Evolutionary conservation across 2,113 vertebrate species (phyloP), one percentile per base, ranked within the genome.

Genomic region (Grus americana): DNA sequence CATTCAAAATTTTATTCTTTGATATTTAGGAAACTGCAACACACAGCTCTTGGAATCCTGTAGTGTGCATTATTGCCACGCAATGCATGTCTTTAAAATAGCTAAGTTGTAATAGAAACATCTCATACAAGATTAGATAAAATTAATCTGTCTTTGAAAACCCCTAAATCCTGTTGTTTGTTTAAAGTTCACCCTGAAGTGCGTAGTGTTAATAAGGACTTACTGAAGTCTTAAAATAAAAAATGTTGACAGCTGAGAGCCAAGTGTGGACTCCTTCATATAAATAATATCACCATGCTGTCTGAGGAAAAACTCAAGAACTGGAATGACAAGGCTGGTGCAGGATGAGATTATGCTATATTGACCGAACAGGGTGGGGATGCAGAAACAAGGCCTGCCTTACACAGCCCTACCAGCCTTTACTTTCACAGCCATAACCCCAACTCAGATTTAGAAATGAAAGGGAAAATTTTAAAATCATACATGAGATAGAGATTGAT

Each of bases 201-300:
- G 55, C 62, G 73, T 70, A 47, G 58, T 88, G 67, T 82, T 93
- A 79, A 70, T 71, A 76, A 79, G 47, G 86, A 81, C 32, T 36
- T 46, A 36, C 30, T 55, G 78, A 82, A 88, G 80, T 79, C 87
- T 96, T 93, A 85, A 87, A 88, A 90, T 83, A 82, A 79, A 79
- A 80, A 78, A 92, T 18, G 78, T 89, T 90, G 71, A 61, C 91
- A 94, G 78, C 78, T 93, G 94, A 87, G 73, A 72, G 66, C 90
- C 94, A 86, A 88, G 94, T 91, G 62, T 83, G 81, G 89, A 85
- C 96, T 97, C 96, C 91, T 89, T 95, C 86, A 26, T 55, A 58
- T 73, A 93, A 94, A 82, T 94, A 92, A 57, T 79, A 75, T 55
- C 50, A 65, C 86, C 10, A 0, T n/a, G 80, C 79, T 95, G 52